Conservation (phyloP, 2,113 vertebrate species). For the Corynorhinus townsendii region DNA sequence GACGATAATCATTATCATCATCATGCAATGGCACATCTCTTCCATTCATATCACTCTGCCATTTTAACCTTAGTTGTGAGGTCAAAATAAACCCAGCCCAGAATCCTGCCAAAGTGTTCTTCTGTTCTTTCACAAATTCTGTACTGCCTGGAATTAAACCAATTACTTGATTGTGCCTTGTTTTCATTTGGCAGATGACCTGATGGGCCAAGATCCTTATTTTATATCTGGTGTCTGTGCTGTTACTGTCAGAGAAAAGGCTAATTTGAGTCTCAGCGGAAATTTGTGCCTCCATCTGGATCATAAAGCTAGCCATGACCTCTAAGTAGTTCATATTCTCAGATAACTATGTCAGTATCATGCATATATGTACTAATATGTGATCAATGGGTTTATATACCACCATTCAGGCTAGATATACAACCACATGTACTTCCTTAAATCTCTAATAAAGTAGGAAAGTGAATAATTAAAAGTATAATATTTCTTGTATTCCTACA, state of each 20-base stretch:
- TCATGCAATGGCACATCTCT: neutral
- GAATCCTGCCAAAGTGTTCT: neutral
- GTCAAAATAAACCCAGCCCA: neutral
- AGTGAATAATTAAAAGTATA: neutral
- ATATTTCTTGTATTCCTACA: neutral
- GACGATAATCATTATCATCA: neutral
- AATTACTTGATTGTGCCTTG: neutral
- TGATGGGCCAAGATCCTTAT: neutral
- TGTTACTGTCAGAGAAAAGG: constrained; percentile 21
- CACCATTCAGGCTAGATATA: neutral
- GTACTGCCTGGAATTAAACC: neutral
- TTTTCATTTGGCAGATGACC: neutral
- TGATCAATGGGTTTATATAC: neutral
- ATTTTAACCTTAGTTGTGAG: neutral
- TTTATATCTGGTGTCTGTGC: neutral
- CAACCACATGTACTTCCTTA: neutral
- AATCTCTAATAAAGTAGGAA: neutral
- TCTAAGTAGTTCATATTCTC: constrained; percentile 13
- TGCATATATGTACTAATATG: neutral
- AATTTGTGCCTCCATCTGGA: neutral
- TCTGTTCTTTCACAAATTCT: neutral
- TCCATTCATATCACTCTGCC: neutral
- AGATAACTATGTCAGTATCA: constrained; percentile 17
- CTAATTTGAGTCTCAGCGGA: neutral
- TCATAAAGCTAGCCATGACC: neutral